Evolutionary conservation across 1,140 invertebrate genomes (phyloP).

Genomic region (Dreissena rostriformis): DNA sequence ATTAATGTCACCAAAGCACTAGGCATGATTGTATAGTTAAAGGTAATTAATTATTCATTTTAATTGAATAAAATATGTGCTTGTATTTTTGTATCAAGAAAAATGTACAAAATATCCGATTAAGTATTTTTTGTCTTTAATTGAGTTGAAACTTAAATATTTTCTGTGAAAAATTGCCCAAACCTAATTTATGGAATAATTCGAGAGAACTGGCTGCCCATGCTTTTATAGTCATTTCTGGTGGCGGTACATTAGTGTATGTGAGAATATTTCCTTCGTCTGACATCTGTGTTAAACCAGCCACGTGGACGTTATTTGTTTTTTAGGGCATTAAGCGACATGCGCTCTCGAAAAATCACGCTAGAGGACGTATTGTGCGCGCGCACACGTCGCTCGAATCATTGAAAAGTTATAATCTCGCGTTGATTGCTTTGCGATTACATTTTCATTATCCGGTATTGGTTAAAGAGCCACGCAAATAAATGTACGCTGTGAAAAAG

Average conservation of each 20-base stretch:
- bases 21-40: too few species aligned
- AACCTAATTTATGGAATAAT: neutral
- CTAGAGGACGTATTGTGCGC: slow-evolving; percentile 19
- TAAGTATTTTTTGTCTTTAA: neutral
- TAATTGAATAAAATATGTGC: neutral
- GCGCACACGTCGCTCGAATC: slow-evolving; percentile 28
- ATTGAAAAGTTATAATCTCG: slow-evolving; percentile 38
- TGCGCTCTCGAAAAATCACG: slow-evolving; percentile 39
- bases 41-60: neutral
- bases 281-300: slow-evolving; percentile 24
- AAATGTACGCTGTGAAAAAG: neutral
- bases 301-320: slow-evolving; percentile 41
- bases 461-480: slow-evolving; percentile 19
- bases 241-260: slow-evolving; percentile 8
- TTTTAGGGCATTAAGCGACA: slow-evolving; percentile 27
- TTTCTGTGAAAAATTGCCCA: neutral
- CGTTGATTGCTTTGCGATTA: slow-evolving; percentile 37
- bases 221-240: neutral
- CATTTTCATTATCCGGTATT: slow-evolving; percentile 41
- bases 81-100: slow-evolving; percentile 4
- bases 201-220: neutral
- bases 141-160: neutral
- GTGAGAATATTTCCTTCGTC: slow-evolving; percentile 41
- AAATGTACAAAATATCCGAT: neutral
- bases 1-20: neutral